These are phyloP conservation scores for Pherbina coryleti DNA, from an alignment of 2,888 invertebrate genomes.

Conservation along the genomic window DNA sequence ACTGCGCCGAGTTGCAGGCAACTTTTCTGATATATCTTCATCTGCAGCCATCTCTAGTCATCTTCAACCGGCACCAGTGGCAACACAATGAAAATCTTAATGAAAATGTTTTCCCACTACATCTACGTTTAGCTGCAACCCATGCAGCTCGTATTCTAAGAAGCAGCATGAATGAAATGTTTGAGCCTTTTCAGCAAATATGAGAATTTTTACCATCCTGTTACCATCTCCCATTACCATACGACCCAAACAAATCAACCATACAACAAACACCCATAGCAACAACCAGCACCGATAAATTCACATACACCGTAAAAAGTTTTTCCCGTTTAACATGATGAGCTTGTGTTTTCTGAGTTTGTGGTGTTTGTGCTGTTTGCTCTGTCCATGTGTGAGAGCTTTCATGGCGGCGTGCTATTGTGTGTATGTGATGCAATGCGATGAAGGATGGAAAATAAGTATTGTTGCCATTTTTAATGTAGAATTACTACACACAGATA, in stretches of 20 bases:
- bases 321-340: neutral
- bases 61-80: neutral
- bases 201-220: neutral
- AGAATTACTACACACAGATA: constrained; percentile 45
- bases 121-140: neutral
- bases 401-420: neutral
- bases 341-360: neutral
- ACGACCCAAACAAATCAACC: neutral
- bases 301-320: neutral
- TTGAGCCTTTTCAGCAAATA: neutral
- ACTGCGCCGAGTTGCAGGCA: neutral
- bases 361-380: neutral
- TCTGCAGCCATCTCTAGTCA: neutral
- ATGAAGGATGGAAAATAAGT: constrained; percentile 11
- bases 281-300: neutral
- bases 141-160: neutral
- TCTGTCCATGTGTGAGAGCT: neutral
- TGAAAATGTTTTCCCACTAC: constrained; percentile 34
- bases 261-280: neutral
- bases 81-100: constrained; percentile 28
- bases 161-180: constrained; percentile 24
- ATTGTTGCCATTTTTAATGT: constrained; percentile 46
- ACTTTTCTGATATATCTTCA: neutral
- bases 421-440: neutral
- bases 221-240: too few species aligned